These are phyloP conservation scores for Struthidea cinerea DNA, from an alignment of 2,113 vertebrate genomes.

Conservation along the genomic window DNA sequence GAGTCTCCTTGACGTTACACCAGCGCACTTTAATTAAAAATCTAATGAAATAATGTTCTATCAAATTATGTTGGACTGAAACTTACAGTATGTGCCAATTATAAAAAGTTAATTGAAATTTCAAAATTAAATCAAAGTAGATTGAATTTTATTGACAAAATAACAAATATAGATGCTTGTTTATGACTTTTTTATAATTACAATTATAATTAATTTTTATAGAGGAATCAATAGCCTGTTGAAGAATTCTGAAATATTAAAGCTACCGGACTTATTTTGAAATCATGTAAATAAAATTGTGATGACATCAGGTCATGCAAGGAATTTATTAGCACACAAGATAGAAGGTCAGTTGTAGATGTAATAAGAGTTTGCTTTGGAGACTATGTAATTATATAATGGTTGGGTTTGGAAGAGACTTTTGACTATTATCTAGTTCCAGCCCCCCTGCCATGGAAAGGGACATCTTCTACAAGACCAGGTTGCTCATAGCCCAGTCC, in stretches of 20 bases:
- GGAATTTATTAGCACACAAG: background rate
- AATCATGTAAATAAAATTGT: background rate
- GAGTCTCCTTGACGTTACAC: background rate
- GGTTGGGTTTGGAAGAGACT: background rate
- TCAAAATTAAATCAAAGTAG: constrained; percentile 2
- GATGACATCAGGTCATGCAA: background rate
- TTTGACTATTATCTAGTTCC: background rate
- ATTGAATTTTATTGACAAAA: constrained; percentile 12
- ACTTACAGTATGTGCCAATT: background rate
- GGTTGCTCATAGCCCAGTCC: background rate
- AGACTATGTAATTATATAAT: background rate
- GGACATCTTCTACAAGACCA: background rate
- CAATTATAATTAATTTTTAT: background rate
- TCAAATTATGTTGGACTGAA: background rate
- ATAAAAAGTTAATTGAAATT: constrained; percentile 1
- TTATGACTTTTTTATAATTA: background rate
- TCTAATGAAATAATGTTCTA: background rate
- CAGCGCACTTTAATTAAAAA: background rate
- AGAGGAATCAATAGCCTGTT: background rate
- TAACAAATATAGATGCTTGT: background rate
- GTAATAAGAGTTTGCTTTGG: background rate
- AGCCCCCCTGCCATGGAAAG: background rate
- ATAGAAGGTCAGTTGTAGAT: background rate
- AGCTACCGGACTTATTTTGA: background rate
- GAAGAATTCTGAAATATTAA: background rate